These are phyloP conservation scores for Drosophila nigritarsus DNA, from an alignment of 2,888 invertebrate species.

Conservation along the genomic window DNA sequence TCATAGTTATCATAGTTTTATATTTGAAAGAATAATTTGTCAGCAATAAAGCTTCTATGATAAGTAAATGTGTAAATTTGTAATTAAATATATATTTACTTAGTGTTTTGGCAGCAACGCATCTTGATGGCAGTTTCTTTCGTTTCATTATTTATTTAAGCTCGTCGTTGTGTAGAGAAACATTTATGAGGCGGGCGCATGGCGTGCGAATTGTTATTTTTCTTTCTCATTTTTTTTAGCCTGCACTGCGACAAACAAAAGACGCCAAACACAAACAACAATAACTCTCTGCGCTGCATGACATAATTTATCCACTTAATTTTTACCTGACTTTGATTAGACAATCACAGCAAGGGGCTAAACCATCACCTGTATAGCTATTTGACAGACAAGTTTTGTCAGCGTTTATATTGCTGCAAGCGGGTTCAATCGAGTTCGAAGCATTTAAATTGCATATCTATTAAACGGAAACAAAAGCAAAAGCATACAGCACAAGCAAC, in stretches of 20 bases:
- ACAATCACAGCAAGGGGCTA: conserved; percentile 45
- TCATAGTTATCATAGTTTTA: not conserved
- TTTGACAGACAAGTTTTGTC: conserved; percentile 39
- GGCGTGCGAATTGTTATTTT: conserved; percentile 43
- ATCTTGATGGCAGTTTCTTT: conserved; percentile 3
- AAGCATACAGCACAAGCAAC: conserved; percentile 13
- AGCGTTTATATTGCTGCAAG: conserved; percentile 25
- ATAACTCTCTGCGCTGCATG: conserved; percentile 45
- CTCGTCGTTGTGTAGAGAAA: conserved; percentile 16
- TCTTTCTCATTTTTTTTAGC: conserved; percentile 36
- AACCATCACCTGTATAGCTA: conserved; percentile 31
- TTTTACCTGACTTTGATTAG: conserved; percentile 66
- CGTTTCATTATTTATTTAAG: conserved; percentile 32
- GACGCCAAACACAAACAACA: conserved; percentile 32
- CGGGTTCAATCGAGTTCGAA: conserved; percentile 73
- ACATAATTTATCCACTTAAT: conserved; percentile 72
- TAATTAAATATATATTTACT: not conserved
- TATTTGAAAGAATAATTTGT: not conserved
- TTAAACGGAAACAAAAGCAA: conserved; percentile 46
- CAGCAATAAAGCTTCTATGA: not conserved
- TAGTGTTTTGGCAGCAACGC: not conserved
- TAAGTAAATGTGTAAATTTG: not conserved
- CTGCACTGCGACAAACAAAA: conserved; percentile 65
- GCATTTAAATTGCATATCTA: conserved; percentile 47
- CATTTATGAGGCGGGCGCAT: conserved; percentile 59